Base-by-base conservation (phyloP, 2,113 vertebrate genomes). In the Balaeniceps rex region DNA sequence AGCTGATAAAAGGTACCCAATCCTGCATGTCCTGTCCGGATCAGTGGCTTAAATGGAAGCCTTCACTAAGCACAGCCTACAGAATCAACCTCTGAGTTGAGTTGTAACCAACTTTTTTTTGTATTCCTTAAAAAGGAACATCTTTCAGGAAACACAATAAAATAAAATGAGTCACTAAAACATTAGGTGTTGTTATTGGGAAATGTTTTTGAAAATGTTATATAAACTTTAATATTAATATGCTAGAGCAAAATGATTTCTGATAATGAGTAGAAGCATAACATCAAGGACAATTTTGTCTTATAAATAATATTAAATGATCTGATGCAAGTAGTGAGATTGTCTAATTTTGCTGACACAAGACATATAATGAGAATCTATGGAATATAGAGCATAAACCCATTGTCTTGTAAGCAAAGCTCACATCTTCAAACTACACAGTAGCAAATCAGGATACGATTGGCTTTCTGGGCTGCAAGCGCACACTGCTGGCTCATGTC, bases 211-310 rank as follows among this genome's bases (percentile, higher is more conserved):
- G n/a, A 5, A 93, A 88, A n/a, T 40, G 64, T 94, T 95, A 91
- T 91, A 94, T 96, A 94, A 97, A 94, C 83, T 92, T 70, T 91
- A 83, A 54, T 94, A 95, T 93, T 97, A 95, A 92, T 77, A 83
- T 96, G 93, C 78, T 90, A 92, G 74, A 92, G 9, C 88, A 77
- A 94, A 91, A 79, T 91, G n/a, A 96, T 95, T 97, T 97, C 93
- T 81, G 93, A 76, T 91, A 96, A 93, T 92, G 60, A 90, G 66
- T 77, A 61, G 54, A 90, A 55, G 21, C 57, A 91, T 83, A 89
- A 88, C 92, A 92, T 69, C 57, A 92, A 92, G 79, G 88, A 88
- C 64, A 68, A 72, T 83, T 85, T 94, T 88, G 72, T 80, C 87
- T 95, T 88, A 90, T 84, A 96, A 93, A 94, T 92, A 94, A 88